Conservation (phyloP, 2,797 vertebrate genomes). For the Falco cherrug region DNA sequence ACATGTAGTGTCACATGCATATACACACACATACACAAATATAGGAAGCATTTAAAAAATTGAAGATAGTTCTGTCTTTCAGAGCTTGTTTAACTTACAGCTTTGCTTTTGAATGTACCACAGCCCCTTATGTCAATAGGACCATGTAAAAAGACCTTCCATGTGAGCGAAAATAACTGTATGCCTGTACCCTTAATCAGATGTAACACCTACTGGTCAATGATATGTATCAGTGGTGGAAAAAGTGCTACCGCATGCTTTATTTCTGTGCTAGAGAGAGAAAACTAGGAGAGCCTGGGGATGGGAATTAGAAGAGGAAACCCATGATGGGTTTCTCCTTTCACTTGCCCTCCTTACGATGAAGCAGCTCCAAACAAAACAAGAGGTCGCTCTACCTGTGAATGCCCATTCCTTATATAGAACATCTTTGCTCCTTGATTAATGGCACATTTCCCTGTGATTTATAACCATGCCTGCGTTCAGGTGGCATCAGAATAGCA, state of each 20-base stretch:
- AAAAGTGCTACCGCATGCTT: not conserved
- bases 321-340: not conserved
- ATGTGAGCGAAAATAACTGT: not conserved
- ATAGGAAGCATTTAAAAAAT: not conserved
- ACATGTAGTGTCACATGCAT: not conserved
- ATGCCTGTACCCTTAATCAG: not conserved
- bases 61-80: not conserved
- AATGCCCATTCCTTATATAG: not conserved
- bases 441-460: slow-evolving; percentile 2
- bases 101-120: not conserved
- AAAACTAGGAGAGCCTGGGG: not conserved
- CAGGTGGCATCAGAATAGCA: not conserved
- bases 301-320: not conserved
- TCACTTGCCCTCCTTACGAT: not conserved
- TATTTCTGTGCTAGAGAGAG: not conserved
- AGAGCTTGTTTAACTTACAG: not conserved
- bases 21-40: not conserved
- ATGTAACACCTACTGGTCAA: not conserved
- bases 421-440: slow-evolving; percentile 14
- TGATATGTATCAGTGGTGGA: not conserved
- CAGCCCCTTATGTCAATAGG: not conserved
- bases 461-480: not conserved
- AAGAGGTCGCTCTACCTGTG: not conserved
- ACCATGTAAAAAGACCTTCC: not conserved
- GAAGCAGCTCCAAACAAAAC: not conserved